Base-by-base conservation (phyloP, 2,797 vertebrate species). In the Carapus acus region DNA sequence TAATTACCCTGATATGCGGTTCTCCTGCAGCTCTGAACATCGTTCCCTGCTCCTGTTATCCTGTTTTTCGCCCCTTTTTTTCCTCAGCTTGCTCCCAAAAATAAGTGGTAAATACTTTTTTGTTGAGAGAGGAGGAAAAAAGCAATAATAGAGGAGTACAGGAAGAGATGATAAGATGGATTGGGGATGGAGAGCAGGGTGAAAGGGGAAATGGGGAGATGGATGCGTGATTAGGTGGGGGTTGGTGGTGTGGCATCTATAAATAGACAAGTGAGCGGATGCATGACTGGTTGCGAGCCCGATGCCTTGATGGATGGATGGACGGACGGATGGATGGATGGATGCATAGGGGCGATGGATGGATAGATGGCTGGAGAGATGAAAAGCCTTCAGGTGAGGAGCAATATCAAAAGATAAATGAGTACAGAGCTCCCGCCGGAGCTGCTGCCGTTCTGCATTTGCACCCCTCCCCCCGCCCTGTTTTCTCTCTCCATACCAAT, bases 351-450 rank as follows among this genome's bases (percentile, higher is more conserved):
- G n/a, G n/a, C n/a, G n/a, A 62, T 65, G 66, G 58, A 63, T 45
- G 56, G 31, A 42, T 58, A 36, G 58, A 46, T 59, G 60, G 33
- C 54, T 66, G 40, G 70, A 74, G 48, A 71, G 71, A 76, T 74
- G 73, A 74, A 77, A 78, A 79, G 62, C 69, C 71, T 78, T 58
- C 61, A 73, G 76, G 77, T 78, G 62, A 59, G 62, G 48, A 48
- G 61, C 61, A 65, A 78, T 74, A 77, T 74, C 74, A 65, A 71
- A 78, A 83, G 68, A 76, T 78, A 71, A 77, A 80, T 80, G 75
- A 77, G 77, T 62, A 71, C 43, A 57, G 65, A 74, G 58, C 63
- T 73, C 64, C 61, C 67, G 49, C 65, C 23, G 44, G 57, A 50
- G 27, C 63, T 49, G 58, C 23, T 29, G 14, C 21, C 38, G 8